Conservation (phyloP, 2,113 vertebrate genomes). For the Sardina pilchardus region DNA sequence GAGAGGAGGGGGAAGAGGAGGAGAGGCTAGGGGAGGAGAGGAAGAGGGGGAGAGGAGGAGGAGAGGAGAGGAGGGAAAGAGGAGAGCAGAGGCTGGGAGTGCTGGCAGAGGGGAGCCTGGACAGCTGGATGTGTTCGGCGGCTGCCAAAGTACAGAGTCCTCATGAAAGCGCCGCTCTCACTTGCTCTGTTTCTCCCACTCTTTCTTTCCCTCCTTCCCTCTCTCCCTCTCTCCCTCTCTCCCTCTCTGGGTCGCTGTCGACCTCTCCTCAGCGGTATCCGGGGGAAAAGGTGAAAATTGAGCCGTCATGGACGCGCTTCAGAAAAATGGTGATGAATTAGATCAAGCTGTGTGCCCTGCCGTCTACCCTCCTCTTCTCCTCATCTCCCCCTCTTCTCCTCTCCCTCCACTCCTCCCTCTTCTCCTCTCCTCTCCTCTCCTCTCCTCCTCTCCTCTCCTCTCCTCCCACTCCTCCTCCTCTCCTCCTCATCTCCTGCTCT, state of each 20-base stretch:
- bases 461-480: background rate
- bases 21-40: background rate
- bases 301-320: constrained; percentile 34
- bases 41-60: background rate
- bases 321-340: constrained; percentile 33
- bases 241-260: background rate
- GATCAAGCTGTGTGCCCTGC: constrained; percentile 26
- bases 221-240: background rate
- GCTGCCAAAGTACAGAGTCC: constrained; percentile 15
- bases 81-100: background rate
- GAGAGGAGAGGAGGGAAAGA: background rate
- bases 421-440: background rate
- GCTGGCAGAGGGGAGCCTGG: background rate
- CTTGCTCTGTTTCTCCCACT: background rate
- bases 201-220: background rate
- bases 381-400: background rate
- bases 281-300: constrained; percentile 36
- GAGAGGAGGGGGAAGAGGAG: background rate
- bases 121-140: constrained; percentile 30
- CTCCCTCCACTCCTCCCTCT: background rate
- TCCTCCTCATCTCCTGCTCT: background rate
- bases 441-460: background rate
- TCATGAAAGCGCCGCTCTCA: background rate
- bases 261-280: background rate
- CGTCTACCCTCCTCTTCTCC: background rate